Evolutionary conservation across 2,113 vertebrate genomes (phyloP).

Genomic region (Pelusios castaneus): DNA sequence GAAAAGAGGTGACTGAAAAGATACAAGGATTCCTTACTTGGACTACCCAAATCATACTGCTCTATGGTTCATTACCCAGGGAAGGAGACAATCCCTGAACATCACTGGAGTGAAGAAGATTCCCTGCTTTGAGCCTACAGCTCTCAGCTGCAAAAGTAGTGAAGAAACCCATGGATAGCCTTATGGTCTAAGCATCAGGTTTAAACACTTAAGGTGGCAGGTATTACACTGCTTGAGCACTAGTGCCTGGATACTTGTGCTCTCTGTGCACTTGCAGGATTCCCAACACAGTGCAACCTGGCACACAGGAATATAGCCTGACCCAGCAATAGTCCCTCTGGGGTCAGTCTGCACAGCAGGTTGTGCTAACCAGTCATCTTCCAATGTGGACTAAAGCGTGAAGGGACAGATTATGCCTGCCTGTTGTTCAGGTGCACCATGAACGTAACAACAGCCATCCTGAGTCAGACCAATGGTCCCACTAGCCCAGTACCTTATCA

Average conservation of each 20-base stretch:
- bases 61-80: not conserved
- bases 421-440: not conserved
- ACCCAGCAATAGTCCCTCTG: not conserved
- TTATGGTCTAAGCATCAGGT: not conserved
- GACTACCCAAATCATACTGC: not conserved
- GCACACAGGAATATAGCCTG: not conserved
- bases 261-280: not conserved
- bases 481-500: too few species aligned
- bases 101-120: not conserved
- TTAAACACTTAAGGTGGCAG: not conserved
- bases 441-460: not conserved
- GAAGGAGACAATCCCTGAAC: not conserved
- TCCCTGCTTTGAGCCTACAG: not conserved
- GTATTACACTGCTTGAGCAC: not conserved
- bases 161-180: not conserved
- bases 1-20: not conserved
- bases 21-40: not conserved
- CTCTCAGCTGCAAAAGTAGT: not conserved
- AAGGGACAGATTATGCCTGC: not conserved
- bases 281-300: not conserved
- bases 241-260: fast-evolving
- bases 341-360: not conserved
- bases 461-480: too few species aligned
- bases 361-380: not conserved
- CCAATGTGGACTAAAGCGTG: fast-evolving